Evolutionary conservation across 2,888 invertebrate genomes (phyloP), one percentile per base, ranked within the genome.

Genomic region (Oscheius myriophilus): DNA sequence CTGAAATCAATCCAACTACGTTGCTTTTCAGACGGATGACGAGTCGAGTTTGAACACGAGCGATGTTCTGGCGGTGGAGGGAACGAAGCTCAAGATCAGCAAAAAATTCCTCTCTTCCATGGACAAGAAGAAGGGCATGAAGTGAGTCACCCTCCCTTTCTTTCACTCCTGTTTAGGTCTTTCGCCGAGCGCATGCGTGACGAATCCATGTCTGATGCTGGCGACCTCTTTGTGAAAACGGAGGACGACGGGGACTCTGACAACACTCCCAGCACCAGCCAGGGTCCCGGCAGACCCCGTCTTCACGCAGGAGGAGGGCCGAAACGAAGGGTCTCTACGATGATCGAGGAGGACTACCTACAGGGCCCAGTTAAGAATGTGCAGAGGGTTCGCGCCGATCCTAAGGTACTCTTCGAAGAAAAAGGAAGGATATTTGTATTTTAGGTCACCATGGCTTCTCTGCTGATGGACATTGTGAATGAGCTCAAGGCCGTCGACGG

Each of bases 351-450:
- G 16, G 86, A 87, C 45, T 86, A 87, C 69, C 75, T 86, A 7
- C 73, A 76, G 43, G 83, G 82, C 9, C 87, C 86, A 0, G 73
- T 68, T 12, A 86, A 89, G 79, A 92, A 93, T 0, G 93, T 94
- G 0, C 95, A 97, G 86, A 89, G 98, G 9, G 90, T 95, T 0
- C 90, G 97, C 51, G 95, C 96, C 0, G 98, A 98, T 89, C 98
- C 98, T 0, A 91, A 96, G 0, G 95, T 96, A 16, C 11, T 7
- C 39, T 14, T 25, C 26, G 7, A 42, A 6, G 21, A 39, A 16
- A 14, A 6, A 7, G 43, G 14, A 14, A 16, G 26, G 4, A 21
- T 53, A 3, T 9, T 4, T 25, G 23, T 33, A 18, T 39, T 67
- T 45, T 23, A 72, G 72, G 79, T 82, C 1, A 75, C 81, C 0